These are phyloP conservation scores for Sceliomorpha sp. DNA, from an alignment of 2,888 invertebrate genomes.

Conservation along the genomic window DNA sequence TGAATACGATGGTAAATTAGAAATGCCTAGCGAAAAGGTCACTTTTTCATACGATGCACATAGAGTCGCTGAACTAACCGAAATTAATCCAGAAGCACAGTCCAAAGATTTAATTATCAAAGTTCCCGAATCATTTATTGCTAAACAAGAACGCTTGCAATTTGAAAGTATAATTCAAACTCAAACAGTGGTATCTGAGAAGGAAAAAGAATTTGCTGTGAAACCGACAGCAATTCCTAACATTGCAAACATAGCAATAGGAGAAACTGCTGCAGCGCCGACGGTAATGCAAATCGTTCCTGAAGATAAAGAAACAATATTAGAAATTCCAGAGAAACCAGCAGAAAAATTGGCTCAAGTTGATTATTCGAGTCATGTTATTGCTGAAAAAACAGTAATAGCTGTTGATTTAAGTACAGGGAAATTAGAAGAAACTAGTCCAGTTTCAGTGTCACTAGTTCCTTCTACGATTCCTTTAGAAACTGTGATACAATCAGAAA, in stretches of 20 bases:
- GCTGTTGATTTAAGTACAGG: conserved; percentile 80
- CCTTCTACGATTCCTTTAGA: conserved; percentile 82
- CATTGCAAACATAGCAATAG: conserved; percentile 71
- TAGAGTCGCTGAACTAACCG: conserved; percentile 83
- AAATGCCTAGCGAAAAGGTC: conserved; percentile 71
- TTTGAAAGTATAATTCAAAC: conserved; percentile 83
- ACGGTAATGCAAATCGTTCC: conserved; percentile 82
- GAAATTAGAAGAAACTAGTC: conserved; percentile 63
- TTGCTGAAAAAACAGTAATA: conserved; percentile 82
- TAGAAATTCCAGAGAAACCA: conserved; percentile 77
- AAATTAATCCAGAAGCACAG: conserved; percentile 82
- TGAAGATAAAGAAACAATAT: conserved; percentile 82
- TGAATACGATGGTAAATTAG: no score
- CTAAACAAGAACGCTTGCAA: conserved; percentile 81
- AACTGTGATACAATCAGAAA: conserved; percentile 82
- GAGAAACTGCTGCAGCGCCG: conserved; percentile 79
- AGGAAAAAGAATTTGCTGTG: conserved; percentile 80
- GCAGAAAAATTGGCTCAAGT: conserved; percentile 78
- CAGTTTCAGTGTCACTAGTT: conserved; percentile 80
- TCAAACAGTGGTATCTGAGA: conserved; percentile 83
- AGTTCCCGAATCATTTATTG: conserved; percentile 73
- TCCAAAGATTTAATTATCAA: conserved; percentile 80
- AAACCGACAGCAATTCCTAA: conserved; percentile 65
- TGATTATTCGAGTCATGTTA: conserved; percentile 81
- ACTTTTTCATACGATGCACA: conserved; percentile 80